Conservation (phyloP, 2,888 invertebrate species). For the Biston betularia region DNA sequence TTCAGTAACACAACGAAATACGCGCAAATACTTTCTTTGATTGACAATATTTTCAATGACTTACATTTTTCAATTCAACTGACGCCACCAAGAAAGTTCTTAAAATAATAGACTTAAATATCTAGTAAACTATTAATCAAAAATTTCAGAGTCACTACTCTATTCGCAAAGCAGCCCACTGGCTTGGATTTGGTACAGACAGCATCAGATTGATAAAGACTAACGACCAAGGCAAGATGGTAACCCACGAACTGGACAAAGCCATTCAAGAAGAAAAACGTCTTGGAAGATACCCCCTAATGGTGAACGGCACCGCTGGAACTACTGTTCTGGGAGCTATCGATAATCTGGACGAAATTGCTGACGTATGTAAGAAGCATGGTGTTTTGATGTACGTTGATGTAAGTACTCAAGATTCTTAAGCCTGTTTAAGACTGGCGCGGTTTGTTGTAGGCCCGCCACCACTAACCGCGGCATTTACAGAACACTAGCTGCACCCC, state of each 20-base stretch:
- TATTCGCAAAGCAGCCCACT: conserved; percentile 91
- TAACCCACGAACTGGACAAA: conserved; percentile 85
- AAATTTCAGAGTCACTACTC: conserved; percentile 91
- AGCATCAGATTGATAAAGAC: conserved; percentile 88
- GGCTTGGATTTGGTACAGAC: conserved; percentile 94
- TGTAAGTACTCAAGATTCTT: conserved; percentile 77
- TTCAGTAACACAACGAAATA: not conserved
- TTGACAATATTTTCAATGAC: too few species aligned
- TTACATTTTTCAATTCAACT: too few species aligned
- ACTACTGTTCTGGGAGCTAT: conserved; percentile 95
- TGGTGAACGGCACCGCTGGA: conserved; percentile 92
- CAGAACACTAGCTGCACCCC: too few species aligned
- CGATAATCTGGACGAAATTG: conserved; percentile 89
- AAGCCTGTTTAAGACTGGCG: too few species aligned
- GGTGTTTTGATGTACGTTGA: conserved; percentile 94
- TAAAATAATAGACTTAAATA: too few species aligned
- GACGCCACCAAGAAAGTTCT: too few species aligned
- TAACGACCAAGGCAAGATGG: conserved; percentile 89
- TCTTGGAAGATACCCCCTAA: conserved; percentile 86
- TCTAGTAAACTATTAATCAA: too few species aligned
- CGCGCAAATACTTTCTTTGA: not conserved
- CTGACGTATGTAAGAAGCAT: conserved; percentile 89
- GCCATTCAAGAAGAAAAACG: conserved; percentile 81
- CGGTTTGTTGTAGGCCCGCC: too few species aligned
- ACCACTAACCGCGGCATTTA: too few species aligned